Evolutionary conservation across 2,113 vertebrate genomes (phyloP).

Genomic region (Corynorhinus townsendii): DNA sequence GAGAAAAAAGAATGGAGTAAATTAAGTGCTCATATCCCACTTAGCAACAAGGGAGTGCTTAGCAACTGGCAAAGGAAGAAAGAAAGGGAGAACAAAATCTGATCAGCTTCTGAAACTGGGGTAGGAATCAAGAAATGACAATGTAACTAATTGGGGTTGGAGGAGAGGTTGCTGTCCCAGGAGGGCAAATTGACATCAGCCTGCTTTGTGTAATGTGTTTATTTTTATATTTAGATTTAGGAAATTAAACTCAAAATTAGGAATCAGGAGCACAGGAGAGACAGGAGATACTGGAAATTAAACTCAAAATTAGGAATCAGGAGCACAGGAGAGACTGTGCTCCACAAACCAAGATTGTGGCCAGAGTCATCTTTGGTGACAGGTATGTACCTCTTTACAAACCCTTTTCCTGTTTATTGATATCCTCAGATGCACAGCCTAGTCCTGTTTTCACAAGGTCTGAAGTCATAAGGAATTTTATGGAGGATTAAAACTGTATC

Average conservation of each 20-base stretch:
- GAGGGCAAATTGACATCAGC: background rate
- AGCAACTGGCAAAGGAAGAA: slow-evolving; percentile 85
- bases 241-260: background rate
- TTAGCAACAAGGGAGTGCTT: slow-evolving; percentile 88
- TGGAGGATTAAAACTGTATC: background rate
- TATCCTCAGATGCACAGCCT: background rate
- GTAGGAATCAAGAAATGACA: slow-evolving; percentile 59
- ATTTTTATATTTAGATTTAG: slow-evolving; percentile 14
- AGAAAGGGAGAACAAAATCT: slow-evolving; percentile 78
- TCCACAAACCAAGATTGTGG: background rate
- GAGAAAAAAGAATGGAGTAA: slow-evolving; percentile 86
- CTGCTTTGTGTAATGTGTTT: background rate
- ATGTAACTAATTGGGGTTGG: slow-evolving; percentile 50
- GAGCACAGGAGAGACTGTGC: background rate
- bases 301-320: background rate
- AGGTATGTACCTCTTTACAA: background rate
- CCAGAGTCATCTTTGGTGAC: background rate
- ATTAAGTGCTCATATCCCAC: slow-evolving; percentile 85
- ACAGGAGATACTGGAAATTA: slow-evolving; percentile 28
- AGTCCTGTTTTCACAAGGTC: background rate
- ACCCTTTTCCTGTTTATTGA: background rate
- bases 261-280: background rate
- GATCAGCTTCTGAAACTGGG: slow-evolving; percentile 52
- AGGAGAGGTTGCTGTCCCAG: background rate
- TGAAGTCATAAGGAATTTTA: background rate